A percentile compares a stretch with the other conserved stretches of the same genome.
Conservation (phyloP, 2,888 invertebrate species). For the Aporophyla lueneburgensis region DNA sequence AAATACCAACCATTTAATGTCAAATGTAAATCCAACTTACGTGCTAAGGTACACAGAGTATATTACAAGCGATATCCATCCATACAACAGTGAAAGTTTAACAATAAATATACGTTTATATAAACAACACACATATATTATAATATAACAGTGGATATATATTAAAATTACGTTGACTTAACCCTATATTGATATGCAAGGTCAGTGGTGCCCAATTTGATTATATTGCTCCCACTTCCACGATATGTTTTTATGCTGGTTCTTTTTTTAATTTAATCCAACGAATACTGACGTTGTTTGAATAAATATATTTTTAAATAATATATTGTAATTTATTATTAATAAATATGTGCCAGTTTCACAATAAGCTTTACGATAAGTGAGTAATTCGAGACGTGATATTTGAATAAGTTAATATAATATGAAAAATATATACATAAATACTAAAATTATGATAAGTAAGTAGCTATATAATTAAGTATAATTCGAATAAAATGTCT, state of each 20-base stretch:
- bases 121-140: constrained; percentile 69
- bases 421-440: constrained; percentile 15
- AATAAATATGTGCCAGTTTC: constrained; percentile 7
- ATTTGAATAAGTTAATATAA: constrained; percentile 8
- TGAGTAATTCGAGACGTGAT: constrained; percentile 7
- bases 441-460: constrained; percentile 32
- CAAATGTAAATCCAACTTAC: constrained; percentile 43
- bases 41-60: constrained; percentile 61
- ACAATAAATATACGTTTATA: constrained; percentile 71
- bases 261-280: constrained; percentile 68
- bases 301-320: constrained; percentile 29
- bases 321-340: constrained; percentile 11
- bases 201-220: constrained; percentile 69
- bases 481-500: constrained; percentile 20
- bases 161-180: constrained; percentile 75
- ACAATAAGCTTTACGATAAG: constrained; percentile 11
- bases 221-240: constrained; percentile 69
- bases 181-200: constrained; percentile 84
- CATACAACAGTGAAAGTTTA: constrained; percentile 72
- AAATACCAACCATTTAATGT: constrained; percentile 49
- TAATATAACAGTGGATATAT: constrained; percentile 71
- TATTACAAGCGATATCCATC: constrained; percentile 68
- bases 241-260: constrained; percentile 84
- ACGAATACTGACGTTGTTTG: constrained; percentile 39
- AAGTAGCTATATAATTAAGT: constrained; percentile 9